Evolutionary conservation across 2,888 invertebrate genomes (phyloP).

Genomic region (Caenorhabditis wallacei): DNA sequence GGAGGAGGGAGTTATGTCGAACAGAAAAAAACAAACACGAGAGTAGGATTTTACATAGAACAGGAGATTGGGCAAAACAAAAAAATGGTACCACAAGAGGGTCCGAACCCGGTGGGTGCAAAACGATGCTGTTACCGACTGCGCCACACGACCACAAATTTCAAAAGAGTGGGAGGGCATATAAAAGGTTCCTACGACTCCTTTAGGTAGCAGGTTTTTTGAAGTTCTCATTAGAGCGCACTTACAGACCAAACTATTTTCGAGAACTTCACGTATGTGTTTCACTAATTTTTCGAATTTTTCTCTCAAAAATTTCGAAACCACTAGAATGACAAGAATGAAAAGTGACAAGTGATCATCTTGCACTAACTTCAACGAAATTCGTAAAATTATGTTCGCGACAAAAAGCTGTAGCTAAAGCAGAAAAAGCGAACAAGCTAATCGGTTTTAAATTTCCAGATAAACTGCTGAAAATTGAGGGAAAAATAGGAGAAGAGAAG

Average conservation of each 20-base stretch:
- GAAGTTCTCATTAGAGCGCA: too few relatives aligned
- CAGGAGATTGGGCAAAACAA: too few relatives aligned
- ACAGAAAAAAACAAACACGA: background rate
- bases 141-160: too few relatives aligned
- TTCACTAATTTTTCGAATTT: too few relatives aligned
- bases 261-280: too few relatives aligned
- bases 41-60: background rate
- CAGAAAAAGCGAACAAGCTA: slow-evolving; percentile 22
- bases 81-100: too few relatives aligned
- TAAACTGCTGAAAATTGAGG: slow-evolving; percentile 19
- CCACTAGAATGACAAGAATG: background rate
- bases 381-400: background rate
- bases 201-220: too few relatives aligned
- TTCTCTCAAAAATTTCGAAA: background rate
- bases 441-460: slow-evolving; percentile 18
- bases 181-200: too few relatives aligned
- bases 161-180: too few relatives aligned
- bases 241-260: too few relatives aligned
- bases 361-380: background rate
- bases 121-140: too few relatives aligned
- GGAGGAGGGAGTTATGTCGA: background rate
- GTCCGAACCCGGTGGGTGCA: too few relatives aligned
- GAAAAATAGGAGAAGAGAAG: slow-evolving; percentile 1
- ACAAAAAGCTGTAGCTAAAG: background rate
- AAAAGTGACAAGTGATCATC: slow-evolving; percentile 17